Conservation (phyloP, 2,797 vertebrate genomes). For the Miichthys miiuy region DNA sequence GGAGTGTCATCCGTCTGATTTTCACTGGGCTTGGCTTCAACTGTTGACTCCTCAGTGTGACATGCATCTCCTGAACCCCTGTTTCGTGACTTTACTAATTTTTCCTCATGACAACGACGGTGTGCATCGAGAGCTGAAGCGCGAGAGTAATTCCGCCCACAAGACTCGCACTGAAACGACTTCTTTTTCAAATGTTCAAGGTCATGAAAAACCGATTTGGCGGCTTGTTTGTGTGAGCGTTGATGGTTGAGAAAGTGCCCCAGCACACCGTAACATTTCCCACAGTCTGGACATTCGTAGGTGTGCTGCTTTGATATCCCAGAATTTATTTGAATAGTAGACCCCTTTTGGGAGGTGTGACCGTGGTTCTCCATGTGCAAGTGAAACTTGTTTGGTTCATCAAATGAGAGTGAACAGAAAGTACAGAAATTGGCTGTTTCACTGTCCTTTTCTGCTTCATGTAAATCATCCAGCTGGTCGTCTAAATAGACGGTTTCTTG, state of each 20-base stretch:
- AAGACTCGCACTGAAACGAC: conserved; percentile 85
- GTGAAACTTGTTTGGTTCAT: conserved; percentile 58
- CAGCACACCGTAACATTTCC: conserved; percentile 80
- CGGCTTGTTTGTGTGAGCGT: conserved; percentile 84
- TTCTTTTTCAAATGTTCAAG: conserved; percentile 87
- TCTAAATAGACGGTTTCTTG: conserved; percentile 73
- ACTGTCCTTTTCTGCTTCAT: conserved; percentile 69
- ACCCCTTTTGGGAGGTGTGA: conserved; percentile 54
- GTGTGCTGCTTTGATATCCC: conserved; percentile 65
- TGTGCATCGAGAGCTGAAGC: conserved; percentile 88
- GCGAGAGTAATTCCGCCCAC: conserved; percentile 86
- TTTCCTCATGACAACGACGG: conserved; percentile 86
- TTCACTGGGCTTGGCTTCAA: conserved; percentile 65
- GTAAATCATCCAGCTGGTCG: conserved; percentile 66
- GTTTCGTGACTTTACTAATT: conserved; percentile 80
- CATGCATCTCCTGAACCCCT: conserved; percentile 62
- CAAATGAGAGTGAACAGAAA: conserved; percentile 80
- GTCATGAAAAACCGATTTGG: conserved; percentile 86
- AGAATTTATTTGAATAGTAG: conserved; percentile 27
- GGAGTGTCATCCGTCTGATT: conserved; percentile 33
- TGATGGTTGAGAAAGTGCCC: conserved; percentile 87
- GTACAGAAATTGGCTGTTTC: conserved; percentile 72
- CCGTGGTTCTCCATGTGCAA: conserved; percentile 72
- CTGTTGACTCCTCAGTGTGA: conserved; percentile 45
- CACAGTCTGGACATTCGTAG: conserved; percentile 86